phyloP scores from a whole-genome alignment of 2,888 invertebrate genomes.

The Oligia fasciuncula region DNA sequence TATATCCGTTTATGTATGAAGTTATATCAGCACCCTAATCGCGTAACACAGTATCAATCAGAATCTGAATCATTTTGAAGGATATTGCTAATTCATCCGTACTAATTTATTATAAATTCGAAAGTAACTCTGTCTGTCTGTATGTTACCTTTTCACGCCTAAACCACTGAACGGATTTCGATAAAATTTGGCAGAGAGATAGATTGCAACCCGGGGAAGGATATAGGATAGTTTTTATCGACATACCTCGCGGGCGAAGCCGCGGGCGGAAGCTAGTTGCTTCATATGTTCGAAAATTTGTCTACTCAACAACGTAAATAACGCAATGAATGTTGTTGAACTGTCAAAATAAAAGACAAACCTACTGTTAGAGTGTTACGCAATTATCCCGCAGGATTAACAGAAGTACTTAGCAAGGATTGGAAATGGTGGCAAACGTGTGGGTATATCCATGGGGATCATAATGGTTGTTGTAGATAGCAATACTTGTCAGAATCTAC shows the following conservation, averaged over 20 bases:
- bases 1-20: conserved; percentile 1
- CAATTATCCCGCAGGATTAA: not conserved
- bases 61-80: not conserved
- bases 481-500: conserved; percentile 13
- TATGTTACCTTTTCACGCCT: too few relatives aligned
- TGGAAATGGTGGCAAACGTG: not conserved
- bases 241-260: too few relatives aligned
- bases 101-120: too few relatives aligned
- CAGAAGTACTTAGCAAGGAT: not conserved
- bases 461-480: not conserved
- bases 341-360: not conserved
- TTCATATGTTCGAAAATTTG: not conserved
- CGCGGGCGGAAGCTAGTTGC: too few relatives aligned
- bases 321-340: too few relatives aligned
- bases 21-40: not conserved
- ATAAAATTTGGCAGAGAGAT: too few relatives aligned
- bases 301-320: not conserved
- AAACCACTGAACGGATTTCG: too few relatives aligned
- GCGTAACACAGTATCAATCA: not conserved
- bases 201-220: too few relatives aligned
- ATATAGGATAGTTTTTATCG: too few relatives aligned
- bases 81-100: not conserved
- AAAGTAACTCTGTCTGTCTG: too few relatives aligned
- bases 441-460: not conserved
- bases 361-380: not conserved